Base-by-base conservation (phyloP, 2,113 vertebrate species). In the Rana temporaria region DNA sequence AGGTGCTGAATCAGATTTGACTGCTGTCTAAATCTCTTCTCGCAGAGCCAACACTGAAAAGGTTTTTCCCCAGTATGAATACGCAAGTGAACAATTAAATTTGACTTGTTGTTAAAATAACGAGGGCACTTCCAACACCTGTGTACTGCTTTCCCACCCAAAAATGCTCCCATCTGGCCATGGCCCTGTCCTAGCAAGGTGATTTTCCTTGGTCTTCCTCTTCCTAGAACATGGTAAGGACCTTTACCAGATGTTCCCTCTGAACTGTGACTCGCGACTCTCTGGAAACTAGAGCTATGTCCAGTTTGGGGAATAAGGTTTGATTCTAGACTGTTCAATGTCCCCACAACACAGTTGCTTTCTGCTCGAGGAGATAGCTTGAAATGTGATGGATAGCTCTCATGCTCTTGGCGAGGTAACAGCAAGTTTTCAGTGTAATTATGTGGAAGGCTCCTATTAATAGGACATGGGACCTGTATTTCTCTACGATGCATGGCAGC, bases 111-210 rank as follows among this genome's bases (percentile, higher is more conserved):
- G 38, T 83, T 83, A 34, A 83, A 83, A 67, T 74, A 72, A 9
- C 81, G 53, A 19, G 81, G 81, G 73, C 81, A 83, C 38, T 83
- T 83, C 81, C 81, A 83, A 62, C 81, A 83, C 53, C 68, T 83
- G 22, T 83, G 81, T 52, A 76, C 3, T 5, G 63, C 53, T 83
- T 83, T 83, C 12, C 72, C 81, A 20, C 8, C 53, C 32, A 34
- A 22, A 8, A 71, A 34, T 2, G 53, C 6, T 56, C 72, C 69
- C 19, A 63, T 64, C n/a, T 59, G 20, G 16, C 55, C 55, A 60
- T 75, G 81, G 12, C 70, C 78, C 52, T 69, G 63, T 18, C 79
- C 80, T 26, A 83, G 15, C 71, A 62, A 83, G 22, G 55, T 57
- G 18, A 59, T 76, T 72, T 83, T 83, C n/a, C 72, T 83, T 38